Percentiles rank a stretch among this genome's conserved stretches.
Evolutionary conservation across 2,888 invertebrate genomes (phyloP).

Genomic region (Microplitis deprimator): DNA sequence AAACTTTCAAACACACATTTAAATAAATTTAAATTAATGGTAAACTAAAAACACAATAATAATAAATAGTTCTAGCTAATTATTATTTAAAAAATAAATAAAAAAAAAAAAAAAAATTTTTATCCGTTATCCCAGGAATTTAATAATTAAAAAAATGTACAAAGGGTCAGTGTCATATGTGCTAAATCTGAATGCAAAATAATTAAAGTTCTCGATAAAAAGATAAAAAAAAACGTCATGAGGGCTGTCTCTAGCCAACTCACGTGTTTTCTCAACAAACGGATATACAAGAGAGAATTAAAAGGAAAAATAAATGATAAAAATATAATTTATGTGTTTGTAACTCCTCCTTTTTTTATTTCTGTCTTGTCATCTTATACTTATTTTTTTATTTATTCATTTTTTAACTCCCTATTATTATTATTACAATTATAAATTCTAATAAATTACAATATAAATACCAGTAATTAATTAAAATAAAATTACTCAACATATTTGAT

Average conservation of each 20-base stretch:
- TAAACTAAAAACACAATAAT: neutral
- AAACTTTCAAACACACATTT: neutral
- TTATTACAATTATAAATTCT: neutral
- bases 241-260: neutral
- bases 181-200: too few relatives aligned
- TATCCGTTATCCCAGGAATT: too few relatives aligned
- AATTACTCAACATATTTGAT: neutral
- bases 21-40: neutral
- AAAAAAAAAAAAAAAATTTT: too few relatives aligned
- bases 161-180: too few relatives aligned
- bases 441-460: neutral
- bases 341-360: conserved; percentile 35
- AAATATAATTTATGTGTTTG: conserved; percentile 38
- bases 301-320: conserved; percentile 12
- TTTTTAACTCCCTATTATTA: conserved; percentile 6
- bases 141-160: too few relatives aligned
- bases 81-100: neutral
- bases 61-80: neutral
- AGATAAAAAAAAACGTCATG: neutral
- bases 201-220: too few relatives aligned
- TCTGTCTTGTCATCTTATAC: conserved; percentile 3
- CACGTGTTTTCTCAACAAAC: conserved; percentile 23
- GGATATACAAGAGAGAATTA: conserved; percentile 2
- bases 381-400: neutral
- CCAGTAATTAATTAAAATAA: neutral